A percentile compares a stretch with the other conserved stretches of the same genome.
Conservation (phyloP, 2,113 vertebrate genomes). For the Patagioenas fasciata region DNA sequence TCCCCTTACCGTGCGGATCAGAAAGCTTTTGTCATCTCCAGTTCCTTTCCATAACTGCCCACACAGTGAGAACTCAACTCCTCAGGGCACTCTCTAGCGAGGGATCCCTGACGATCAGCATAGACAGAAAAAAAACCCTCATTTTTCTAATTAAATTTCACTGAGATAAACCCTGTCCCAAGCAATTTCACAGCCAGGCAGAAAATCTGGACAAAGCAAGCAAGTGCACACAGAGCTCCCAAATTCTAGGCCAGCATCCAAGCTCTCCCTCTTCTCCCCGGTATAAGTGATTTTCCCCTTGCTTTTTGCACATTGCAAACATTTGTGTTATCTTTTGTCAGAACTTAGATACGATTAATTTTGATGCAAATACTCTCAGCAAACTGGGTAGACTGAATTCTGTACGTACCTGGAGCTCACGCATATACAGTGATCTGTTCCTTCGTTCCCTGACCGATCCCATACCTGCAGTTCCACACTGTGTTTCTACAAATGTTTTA, state of each 20-base stretch:
- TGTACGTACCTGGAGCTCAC: not conserved
- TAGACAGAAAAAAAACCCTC: not conserved
- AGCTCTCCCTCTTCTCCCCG: not conserved
- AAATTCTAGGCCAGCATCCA: not conserved
- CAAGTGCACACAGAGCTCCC: not conserved
- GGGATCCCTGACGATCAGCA: not conserved
- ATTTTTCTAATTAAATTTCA: not conserved
- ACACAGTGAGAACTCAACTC: not conserved
- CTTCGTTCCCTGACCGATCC: not conserved
- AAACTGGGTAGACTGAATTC: not conserved
- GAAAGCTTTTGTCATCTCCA: not conserved
- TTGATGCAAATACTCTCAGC: not conserved
- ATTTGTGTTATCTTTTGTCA: not conserved
- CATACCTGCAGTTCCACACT: not conserved
- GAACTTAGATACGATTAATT: not conserved
- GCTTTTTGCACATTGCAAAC: not conserved
- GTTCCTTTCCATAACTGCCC: not conserved
- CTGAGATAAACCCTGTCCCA: not conserved
- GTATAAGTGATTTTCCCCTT: not conserved
- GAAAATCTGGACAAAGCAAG: not conserved
- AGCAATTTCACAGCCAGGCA: not conserved
- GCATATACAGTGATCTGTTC: not conserved
- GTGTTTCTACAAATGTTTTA: not conserved
- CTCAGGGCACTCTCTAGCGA: not conserved
- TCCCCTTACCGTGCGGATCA: not conserved